phyloP scores from a whole-genome alignment of 2,113 vertebrate genomes.

The Psittacara wagleri region DNA sequence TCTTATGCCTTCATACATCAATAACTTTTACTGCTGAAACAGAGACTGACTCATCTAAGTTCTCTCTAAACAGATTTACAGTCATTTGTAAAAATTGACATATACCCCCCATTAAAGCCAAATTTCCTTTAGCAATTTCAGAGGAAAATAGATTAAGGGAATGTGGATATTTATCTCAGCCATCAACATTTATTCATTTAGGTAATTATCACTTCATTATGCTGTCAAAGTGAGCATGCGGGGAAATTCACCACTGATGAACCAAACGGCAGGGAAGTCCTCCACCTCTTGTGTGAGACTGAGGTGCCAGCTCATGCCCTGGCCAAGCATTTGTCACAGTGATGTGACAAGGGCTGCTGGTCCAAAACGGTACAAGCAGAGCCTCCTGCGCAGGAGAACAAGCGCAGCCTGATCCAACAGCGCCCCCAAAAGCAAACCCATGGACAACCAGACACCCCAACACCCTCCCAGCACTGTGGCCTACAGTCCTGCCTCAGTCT shows the following conservation, averaged over 20 bases:
- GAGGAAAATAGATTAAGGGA: constrained; percentile 76
- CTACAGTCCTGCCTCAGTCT: not conserved
- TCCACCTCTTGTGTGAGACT: constrained; percentile 11
- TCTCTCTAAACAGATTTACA: constrained; percentile 73
- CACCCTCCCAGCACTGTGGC: not conserved
- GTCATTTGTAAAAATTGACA: constrained; percentile 70
- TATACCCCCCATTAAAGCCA: constrained; percentile 76
- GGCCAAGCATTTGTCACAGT: constrained; percentile 54
- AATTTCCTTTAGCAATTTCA: constrained; percentile 82
- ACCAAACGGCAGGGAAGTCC: constrained; percentile 46
- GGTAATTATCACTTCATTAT: constrained; percentile 84
- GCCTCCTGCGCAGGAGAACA: not conserved
- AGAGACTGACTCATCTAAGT: constrained; percentile 47
- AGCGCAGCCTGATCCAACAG: constrained; percentile 73
- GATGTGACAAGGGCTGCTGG: constrained; percentile 42
- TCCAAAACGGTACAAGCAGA: constrained; percentile 13
- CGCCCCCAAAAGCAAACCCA: constrained; percentile 74
- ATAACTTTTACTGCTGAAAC: constrained; percentile 68
- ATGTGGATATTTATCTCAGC: constrained; percentile 78
- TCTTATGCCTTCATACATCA: constrained; percentile 66
- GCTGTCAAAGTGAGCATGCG: constrained; percentile 54
- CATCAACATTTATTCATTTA: constrained; percentile 82
- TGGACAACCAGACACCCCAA: not conserved
- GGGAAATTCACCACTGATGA: constrained; percentile 57
- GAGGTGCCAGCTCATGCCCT: constrained; percentile 42